Base-by-base conservation (phyloP, 2,797 vertebrate genomes). In the Dermochelys coriacea region DNA sequence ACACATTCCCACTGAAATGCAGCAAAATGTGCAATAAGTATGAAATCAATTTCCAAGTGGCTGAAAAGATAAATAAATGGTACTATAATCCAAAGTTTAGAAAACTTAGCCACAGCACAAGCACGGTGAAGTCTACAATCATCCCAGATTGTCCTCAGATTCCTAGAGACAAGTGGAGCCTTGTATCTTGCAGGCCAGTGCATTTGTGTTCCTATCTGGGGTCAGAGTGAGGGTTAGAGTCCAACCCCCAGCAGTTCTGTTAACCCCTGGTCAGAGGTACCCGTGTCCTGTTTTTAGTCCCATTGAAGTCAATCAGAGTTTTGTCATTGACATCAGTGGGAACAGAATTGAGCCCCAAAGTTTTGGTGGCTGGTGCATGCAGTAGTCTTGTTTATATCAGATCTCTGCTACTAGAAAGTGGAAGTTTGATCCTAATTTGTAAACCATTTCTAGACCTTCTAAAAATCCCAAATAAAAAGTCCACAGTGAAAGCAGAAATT, bases 141-240 rank as follows among this genome's bases (percentile, higher is more conserved):
- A 7, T 54, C 31, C 21, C 25, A 3, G 14, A 31, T 31, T 77
- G 45, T 27, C 74, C 15, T 29, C 34, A 0, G 0, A 8, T 95
- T 64, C 37, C 5, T 21, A 19, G 23, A 71, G 19, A n/a, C n/a
- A 71, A 41, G 19, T 34, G 29, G 14, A 61, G 57, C 57, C 14
- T 14, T 61, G 29, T 41, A 71, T 41, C 64, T 37, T 71, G n/a
- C 64, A 41, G n/a, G 9, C 19, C n/a, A 71, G 64, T 37, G 64
- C 59, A 34, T 34, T 31, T 14, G 31, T 34, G 59, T n/a, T 64
- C 14, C 31, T 64, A 64, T 34, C 59, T 34, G 31, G 15, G 15
- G 23, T 23, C 21, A 55, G 9, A 9, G 23, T 23, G 54, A 49
- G 54, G 59, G 6, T 64, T 64, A 34, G 59, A 64, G 59, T 16